Base-by-base conservation (phyloP, 2,113 vertebrate species). In the Mungos mungo region DNA sequence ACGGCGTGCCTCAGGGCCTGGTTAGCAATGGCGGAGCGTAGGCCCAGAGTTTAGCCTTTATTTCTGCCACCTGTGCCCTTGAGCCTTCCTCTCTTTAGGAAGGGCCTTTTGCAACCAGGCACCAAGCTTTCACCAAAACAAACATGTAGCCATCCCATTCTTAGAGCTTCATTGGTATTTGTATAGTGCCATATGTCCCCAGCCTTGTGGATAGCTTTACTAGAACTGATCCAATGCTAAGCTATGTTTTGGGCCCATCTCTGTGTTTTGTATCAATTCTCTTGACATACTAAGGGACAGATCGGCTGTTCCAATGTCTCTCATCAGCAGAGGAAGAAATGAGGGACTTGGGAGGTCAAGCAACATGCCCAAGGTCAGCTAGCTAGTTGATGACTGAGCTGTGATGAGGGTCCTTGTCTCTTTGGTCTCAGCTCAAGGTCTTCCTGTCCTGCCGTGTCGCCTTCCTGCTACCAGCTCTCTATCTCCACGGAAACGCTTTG, bases 1-100 rank as follows among this genome's bases (percentile, higher is more conserved):
- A 1, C 0, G 10, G 19, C 1, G 9, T 35, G 35, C 14, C 50
- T 3, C 6, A 23, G 52, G 52, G 77, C n/a, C 45, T 7, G 0
- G 33, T 47, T 25, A 45, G 74, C 63, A 18, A 21, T 0, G 2
- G 19, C 2, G 3, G 35, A 50, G 21, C 15, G 63, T 45, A 27
- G 19, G 27, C 27, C 25, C 6, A 31, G 38, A 85, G 5, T 93
- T 47, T 2, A 47, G 41, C 16, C 29, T 79, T 87, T 29, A 8
- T 77, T 47, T 68, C 41, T 31, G 23, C 35, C 13, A 7, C 8
- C 2, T 3, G 13, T 29, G 9, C 4, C 50, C 7, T 41, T 1
- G 2, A 8, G 5, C 11, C 13, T 29, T 74, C 57, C 45, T 4
- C 8, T 52, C 19, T 33, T 16, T 7, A 23, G 74, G 29, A 63